Percentiles rank a stretch among this genome's conserved stretches.
Conservation (phyloP, 2,113 vertebrate species). For the Eonycteris spelaea region DNA sequence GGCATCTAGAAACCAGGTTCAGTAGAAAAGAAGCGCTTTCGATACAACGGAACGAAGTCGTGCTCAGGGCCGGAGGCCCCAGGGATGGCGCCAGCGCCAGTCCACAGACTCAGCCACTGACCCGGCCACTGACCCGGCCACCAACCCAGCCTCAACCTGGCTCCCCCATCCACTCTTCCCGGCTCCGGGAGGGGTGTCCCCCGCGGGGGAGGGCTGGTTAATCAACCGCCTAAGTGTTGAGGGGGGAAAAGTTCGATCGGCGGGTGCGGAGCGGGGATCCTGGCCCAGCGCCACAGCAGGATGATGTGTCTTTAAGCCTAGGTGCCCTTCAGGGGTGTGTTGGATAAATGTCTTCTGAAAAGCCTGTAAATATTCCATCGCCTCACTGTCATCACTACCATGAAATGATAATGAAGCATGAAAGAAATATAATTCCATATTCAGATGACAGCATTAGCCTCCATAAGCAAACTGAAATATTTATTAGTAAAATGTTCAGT, state of each 20-base stretch:
- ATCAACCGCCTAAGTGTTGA: slow-evolving; percentile 63
- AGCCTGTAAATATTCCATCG: slow-evolving; percentile 94
- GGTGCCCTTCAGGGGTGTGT: slow-evolving; percentile 92
- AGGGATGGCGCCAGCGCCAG: neutral
- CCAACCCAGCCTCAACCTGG: too few relatives aligned
- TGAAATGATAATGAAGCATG: slow-evolving; percentile 95
- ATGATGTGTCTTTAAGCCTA: slow-evolving; percentile 91
- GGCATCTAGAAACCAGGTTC: neutral
- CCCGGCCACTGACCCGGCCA: neutral
- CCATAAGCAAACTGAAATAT: slow-evolving; percentile 96
- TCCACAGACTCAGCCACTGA: slow-evolving; percentile 58
- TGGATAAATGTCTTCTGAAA: slow-evolving; percentile 93
- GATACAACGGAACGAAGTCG: neutral
- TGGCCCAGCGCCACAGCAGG: slow-evolving; percentile 86
- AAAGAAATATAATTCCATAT: slow-evolving; percentile 95
- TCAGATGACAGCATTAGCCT: slow-evolving; percentile 94
- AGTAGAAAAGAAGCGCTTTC: neutral
- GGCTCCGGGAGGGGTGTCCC: slow-evolving; percentile 47
- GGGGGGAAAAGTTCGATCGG: slow-evolving; percentile 70
- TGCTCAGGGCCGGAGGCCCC: neutral
- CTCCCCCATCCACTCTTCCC: neutral
- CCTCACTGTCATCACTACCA: slow-evolving; percentile 92
- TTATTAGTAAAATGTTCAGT: slow-evolving; percentile 92
- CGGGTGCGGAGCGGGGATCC: slow-evolving; percentile 83
- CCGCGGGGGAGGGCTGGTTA: neutral